These are phyloP conservation scores for Callorhinus ursinus DNA, from an alignment of 2,113 vertebrate species.

Conservation along the genomic window DNA sequence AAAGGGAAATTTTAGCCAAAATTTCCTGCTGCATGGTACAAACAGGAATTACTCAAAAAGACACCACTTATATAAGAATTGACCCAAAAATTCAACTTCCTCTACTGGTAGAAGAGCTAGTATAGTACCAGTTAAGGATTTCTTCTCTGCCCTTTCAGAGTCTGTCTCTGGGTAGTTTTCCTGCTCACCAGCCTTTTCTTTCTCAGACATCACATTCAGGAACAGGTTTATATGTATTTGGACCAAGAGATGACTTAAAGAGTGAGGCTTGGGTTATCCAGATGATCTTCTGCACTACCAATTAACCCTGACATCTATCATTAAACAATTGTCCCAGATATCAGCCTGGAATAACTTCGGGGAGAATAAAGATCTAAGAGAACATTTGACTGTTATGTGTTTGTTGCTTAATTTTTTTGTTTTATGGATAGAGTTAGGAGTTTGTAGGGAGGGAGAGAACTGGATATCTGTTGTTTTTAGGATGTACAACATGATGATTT, in stretches of 20 bases:
- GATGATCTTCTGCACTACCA: not conserved
- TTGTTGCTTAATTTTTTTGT: not conserved
- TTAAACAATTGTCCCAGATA: not conserved
- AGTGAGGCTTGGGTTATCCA: not conserved
- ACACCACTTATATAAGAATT: not conserved
- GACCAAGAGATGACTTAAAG: not conserved
- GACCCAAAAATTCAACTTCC: not conserved
- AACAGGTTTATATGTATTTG: not conserved
- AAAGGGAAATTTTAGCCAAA: slow-evolving; percentile 55
- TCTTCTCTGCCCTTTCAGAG: not conserved
- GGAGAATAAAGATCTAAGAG: slow-evolving; percentile 12
- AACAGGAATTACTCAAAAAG: slow-evolving; percentile 61
- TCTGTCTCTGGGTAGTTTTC: slow-evolving; percentile 20
- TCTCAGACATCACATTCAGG: slow-evolving; percentile 17
- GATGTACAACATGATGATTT: not conserved
- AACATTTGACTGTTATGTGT: not conserved
- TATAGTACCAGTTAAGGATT: not conserved
- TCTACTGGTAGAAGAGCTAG: not conserved
- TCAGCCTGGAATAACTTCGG: not conserved
- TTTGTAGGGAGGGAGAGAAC: not conserved
- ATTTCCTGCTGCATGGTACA: not conserved
- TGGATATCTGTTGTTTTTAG: not conserved
- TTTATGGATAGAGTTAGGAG: not conserved
- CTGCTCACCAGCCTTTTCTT: not conserved
- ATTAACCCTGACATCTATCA: not conserved